Base-by-base conservation (phyloP, 2,797 vertebrate species). In the Cottoperca gobio region DNA sequence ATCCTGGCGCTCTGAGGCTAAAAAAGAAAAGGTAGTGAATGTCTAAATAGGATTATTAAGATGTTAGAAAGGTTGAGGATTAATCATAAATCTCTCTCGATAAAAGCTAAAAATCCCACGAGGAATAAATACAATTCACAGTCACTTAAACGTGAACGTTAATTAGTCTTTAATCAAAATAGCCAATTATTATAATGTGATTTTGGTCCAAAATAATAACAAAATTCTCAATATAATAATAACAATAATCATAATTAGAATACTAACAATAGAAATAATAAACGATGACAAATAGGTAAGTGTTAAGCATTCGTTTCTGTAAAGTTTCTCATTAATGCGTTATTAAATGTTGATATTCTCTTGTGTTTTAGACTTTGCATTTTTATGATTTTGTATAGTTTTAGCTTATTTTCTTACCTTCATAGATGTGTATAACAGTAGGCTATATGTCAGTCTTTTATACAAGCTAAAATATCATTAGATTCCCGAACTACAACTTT, bases 241-340 rank as follows among this genome's bases (percentile, higher is more conserved):
- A 9, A 24, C 8, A 65, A 55, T 13, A 50, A 24, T 52, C 79
- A 55, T 4, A 60, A 42, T 45, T 64, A 76, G 70, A 59, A 65
- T 54, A 73, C 42, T 61, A 50, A 64, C 49, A 70, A 69, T 48
- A 58, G 60, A 48, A 64, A 68, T 54, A 63, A 57, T 19, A 33
- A 1, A 61, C 5, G 6, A 33, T 50, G 9, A 48, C 8, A 40
- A 23, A 50, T 35, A 12, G 21, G 35, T 59, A 48, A 69, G 33
- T 60, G 28, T 42, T 24, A 0, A 19, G 13, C 16, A 39, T 24
- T 26, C 6, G 4, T 52, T 43, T 58, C 8, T 70, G 57, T 48
- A 6, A 52, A 42, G 46, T 49, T 26, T 64, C 16, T 53, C 39
- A 17, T 26, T 9, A 4, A 28, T 57, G 49, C n/a, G 21, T 62